Conservation (phyloP, 1,140 invertebrate species). For the Neotoxoptera formosana region DNA sequence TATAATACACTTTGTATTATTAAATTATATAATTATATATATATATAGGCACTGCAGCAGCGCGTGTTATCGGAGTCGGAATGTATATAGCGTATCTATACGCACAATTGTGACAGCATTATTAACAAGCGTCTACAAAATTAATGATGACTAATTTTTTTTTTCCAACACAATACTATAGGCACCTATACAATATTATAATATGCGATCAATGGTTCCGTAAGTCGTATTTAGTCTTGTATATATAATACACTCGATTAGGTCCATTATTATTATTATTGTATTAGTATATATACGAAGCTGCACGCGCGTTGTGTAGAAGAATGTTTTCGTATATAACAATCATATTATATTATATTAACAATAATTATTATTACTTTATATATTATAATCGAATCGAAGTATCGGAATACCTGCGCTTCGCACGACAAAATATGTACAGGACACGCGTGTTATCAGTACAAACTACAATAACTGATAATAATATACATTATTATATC, state of each 20-base stretch:
- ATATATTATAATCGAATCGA: background rate
- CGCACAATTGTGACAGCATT: constrained; percentile 52
- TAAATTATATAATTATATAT: no score
- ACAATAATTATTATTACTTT: background rate
- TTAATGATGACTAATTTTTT: constrained; percentile 54
- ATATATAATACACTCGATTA: background rate
- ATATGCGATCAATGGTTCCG: background rate
- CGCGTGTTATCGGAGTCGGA: background rate
- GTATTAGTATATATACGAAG: background rate
- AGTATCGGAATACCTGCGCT: background rate
- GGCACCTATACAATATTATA: no score
- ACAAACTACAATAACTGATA: background rate
- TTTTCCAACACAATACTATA: background rate
- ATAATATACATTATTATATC: background rate
- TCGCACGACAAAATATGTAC: background rate
- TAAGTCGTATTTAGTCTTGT: background rate
- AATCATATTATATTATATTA: background rate
- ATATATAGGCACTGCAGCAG: background rate
- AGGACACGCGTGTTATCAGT: background rate
- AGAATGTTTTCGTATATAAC: background rate
- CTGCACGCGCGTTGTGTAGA: background rate
- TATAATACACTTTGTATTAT: background rate
- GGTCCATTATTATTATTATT: background rate
- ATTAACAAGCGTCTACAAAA: constrained; percentile 52
- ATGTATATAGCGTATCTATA: no score